Evolutionary conservation across 2,888 invertebrate species (phyloP), one percentile per base, ranked within the genome.

Genomic region (Pyrgus malvae): DNA sequence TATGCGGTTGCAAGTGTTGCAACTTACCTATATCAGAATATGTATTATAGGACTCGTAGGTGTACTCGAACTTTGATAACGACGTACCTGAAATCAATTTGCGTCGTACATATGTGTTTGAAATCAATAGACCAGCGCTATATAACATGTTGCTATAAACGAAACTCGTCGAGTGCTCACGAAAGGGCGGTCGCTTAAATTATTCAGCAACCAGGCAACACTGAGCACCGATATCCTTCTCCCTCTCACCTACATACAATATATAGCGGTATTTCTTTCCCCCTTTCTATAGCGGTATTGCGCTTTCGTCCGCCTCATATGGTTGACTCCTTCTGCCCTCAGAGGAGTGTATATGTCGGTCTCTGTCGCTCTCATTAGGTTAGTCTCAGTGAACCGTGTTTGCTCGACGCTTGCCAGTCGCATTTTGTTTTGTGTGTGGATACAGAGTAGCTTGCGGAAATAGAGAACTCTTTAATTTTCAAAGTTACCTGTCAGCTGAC

Each of bases 331-430:
- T 40, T 85, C 69, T 48, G 49, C 7, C 48, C 3, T 60, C 55
- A 0, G 21, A 25, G n/a, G 0, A 0, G 2, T 11, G 58, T 62
- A 59, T 83, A 67, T 60, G 50, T 60, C 59, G 60, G 68, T 86
- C 82, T 73, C 82, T 60, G 66, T 88, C 74, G 64, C 80, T 81
- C 85, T 89, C 87, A 90, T 90, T 89, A 89, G 88, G 88, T 90
- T 90, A 89, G 86, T 80, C 76, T 53, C 44, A 53, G 69, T 68
- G 77, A 72, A 81, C 71, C 76, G 72, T 86, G 86, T 88, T 89
- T 89, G 81, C 80, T 65, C 76, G 79, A 86, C 88, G 87, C 64
- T 89, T 89, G 83, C 65, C 88, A 83, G 87, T 80, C 83, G 78
- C 76, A 72, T 81, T 83, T 80, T 78, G 80, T 80, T 62, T 63